These are phyloP conservation scores for Patiria pectinifera DNA, from an alignment of 53 echinoderm and acorn worm genomes.

Conservation along the genomic window DNA sequence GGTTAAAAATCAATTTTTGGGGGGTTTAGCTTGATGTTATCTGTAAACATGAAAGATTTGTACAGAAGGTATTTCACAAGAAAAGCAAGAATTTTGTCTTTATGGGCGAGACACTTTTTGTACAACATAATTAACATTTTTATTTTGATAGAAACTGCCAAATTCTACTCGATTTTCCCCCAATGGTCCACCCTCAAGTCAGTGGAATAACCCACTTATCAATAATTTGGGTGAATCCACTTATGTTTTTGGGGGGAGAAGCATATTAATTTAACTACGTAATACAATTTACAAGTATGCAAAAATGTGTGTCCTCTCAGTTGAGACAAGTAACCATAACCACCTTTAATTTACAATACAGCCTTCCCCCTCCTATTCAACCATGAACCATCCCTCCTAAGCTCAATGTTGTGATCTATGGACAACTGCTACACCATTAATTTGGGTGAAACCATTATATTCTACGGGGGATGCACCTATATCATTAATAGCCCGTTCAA, in stretches of 20 bases:
- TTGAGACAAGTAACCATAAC: conserved; percentile 11
- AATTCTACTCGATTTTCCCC: background rate
- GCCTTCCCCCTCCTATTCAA: background rate
- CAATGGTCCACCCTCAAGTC: background rate
- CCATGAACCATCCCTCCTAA: background rate
- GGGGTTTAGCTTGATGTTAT: background rate
- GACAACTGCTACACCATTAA: background rate
- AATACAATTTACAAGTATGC: conserved; percentile 29
- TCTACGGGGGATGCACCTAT: conserved; percentile 4
- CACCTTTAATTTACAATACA: conserved; percentile 18
- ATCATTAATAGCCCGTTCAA: background rate
- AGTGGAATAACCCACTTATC: conserved; percentile 19
- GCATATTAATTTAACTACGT: background rate
- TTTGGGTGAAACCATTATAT: conserved; percentile 1
- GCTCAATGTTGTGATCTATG: background rate
- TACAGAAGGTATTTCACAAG: background rate
- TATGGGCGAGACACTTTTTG: background rate
- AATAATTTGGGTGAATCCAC: conserved; percentile 1
- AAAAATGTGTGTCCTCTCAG: conserved; percentile 1
- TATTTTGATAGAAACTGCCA: background rate
- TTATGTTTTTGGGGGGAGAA: background rate
- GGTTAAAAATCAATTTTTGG: background rate
- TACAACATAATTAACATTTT: background rate
- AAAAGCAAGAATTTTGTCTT: background rate
- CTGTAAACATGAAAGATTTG: background rate